Percentiles rank a stretch among this genome's conserved stretches.
phyloP scores from a whole-genome alignment of 92 coral and sea anemone genomes.

The Phenganax marumi region DNA sequence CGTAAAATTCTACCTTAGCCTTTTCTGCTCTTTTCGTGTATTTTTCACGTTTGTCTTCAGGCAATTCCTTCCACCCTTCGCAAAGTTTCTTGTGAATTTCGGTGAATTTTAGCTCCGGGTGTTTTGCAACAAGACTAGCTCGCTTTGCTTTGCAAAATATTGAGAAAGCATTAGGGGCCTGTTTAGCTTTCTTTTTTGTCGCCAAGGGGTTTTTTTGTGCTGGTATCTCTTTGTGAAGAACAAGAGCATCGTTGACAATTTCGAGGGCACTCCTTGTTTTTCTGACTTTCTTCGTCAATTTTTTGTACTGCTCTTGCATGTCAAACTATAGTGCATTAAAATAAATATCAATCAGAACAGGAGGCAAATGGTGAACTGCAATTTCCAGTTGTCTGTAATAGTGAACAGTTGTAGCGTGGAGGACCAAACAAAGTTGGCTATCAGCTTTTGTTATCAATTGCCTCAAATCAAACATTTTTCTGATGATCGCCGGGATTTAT shows the following conservation, averaged over 20 bases:
- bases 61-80: conserved; percentile 19
- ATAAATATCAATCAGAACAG: too few relatives aligned
- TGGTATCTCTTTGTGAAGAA: neutral
- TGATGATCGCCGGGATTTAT: too few relatives aligned
- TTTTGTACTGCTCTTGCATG: conserved; percentile 21
- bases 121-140: conserved; percentile 19
- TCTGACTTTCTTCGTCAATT: conserved; percentile 14
- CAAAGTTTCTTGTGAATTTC: conserved; percentile 26
- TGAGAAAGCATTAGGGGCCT: conserved; percentile 9
- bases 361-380: too few relatives aligned
- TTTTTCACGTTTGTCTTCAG: conserved; percentile 14
- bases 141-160: conserved; percentile 35
- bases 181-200: neutral
- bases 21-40: conserved; percentile 12
- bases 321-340: neutral
- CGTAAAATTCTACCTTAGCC: neutral
- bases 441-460: too few relatives aligned
- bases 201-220: neutral
- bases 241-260: conserved; percentile 10
- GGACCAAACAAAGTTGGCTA: too few relatives aligned
- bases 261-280: neutral
- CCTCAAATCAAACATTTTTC: too few relatives aligned
- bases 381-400: too few relatives aligned
- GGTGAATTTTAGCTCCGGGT: conserved; percentile 12
- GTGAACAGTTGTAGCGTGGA: neutral